These are phyloP conservation scores for Tympanuchus pallidicinctus DNA, from an alignment of 2,113 vertebrate species.

Conservation along the genomic window DNA sequence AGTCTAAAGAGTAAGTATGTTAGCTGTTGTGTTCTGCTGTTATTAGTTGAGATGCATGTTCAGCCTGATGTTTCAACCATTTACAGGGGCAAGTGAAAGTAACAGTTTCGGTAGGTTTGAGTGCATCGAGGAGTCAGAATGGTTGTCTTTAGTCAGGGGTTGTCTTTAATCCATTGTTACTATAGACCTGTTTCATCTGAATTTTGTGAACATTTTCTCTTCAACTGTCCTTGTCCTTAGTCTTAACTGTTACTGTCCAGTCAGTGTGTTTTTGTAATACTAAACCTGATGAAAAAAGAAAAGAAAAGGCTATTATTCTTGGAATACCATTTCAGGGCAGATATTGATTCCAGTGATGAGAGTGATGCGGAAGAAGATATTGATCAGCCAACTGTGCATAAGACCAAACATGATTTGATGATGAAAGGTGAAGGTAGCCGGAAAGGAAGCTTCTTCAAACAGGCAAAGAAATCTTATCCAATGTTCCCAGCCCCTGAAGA, in stretches of 20 bases:
- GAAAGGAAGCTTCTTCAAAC: constrained; percentile 99
- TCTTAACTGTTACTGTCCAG: background rate
- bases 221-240: background rate
- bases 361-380: constrained; percentile 95
- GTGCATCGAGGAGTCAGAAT: background rate
- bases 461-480: constrained; percentile 97
- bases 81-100: background rate
- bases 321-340: constrained; percentile 80
- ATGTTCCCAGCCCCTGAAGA: constrained; percentile 98
- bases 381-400: constrained; percentile 89
- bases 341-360: constrained; percentile 97
- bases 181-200: background rate
- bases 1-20: constrained; percentile 94
- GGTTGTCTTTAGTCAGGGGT: background rate
- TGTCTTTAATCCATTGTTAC: background rate
- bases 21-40: background rate
- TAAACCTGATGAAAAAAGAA: background rate
- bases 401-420: constrained; percentile 98
- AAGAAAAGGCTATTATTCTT: background rate
- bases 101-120: background rate
- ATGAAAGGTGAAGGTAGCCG: constrained; percentile 96
- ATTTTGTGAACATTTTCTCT: background rate
- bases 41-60: background rate
- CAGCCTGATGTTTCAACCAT: background rate
- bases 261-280: background rate